A percentile compares a stretch with the other conserved stretches of the same genome.
Conservation (phyloP, 2,113 vertebrate genomes). For the Boulengeromyrus knoepffleri region DNA sequence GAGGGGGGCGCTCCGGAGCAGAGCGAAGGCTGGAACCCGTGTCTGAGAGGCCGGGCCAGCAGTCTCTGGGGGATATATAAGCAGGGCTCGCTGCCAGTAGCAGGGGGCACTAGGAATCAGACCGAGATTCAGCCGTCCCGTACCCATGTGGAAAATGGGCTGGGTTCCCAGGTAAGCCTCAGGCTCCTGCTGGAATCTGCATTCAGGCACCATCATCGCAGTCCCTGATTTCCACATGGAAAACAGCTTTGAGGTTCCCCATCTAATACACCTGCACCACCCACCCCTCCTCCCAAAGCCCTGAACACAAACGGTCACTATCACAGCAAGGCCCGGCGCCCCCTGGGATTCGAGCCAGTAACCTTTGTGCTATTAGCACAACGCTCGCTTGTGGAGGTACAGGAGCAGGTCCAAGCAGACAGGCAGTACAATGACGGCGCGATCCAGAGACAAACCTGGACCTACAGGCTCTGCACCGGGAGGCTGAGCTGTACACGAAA, state of each 20-base stretch:
- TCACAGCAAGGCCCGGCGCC: background rate
- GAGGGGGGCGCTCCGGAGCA: background rate
- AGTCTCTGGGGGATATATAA: background rate
- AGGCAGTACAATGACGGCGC: background rate
- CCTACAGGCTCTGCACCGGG: slow-evolving; percentile 89
- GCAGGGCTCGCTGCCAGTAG: background rate
- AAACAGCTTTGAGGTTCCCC: background rate
- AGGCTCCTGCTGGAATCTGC: background rate
- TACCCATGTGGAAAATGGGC: background rate
- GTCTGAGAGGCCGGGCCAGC: background rate
- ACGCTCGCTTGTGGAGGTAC: background rate
- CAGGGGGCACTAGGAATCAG: background rate
- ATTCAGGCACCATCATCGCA: background rate
- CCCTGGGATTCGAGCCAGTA: background rate
- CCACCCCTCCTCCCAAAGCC: background rate
- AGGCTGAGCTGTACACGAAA: slow-evolving; percentile 94
- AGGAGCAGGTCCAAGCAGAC: no score
- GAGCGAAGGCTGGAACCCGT: background rate
- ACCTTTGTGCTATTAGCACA: background rate
- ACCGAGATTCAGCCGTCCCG: background rate
- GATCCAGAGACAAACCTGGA: slow-evolving; percentile 61
- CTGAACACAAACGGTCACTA: background rate
- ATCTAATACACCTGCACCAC: background rate
- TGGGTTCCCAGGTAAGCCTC: background rate
- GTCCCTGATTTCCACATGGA: background rate